phyloP scores from a whole-genome alignment of 1,140 invertebrate species.

The Pseudomyrmex pallidus region DNA sequence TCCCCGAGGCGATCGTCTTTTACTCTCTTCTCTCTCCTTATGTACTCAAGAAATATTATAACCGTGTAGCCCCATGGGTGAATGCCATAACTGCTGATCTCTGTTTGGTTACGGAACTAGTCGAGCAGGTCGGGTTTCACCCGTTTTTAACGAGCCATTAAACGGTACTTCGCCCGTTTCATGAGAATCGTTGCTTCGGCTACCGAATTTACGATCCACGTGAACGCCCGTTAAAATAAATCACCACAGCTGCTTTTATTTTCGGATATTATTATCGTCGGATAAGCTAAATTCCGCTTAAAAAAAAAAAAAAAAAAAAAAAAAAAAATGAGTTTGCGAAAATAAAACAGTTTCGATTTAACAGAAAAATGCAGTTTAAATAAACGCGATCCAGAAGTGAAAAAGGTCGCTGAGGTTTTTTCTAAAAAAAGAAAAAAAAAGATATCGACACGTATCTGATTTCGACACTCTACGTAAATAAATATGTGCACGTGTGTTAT shows the following conservation, averaged over 20 bases:
- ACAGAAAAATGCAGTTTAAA: neutral
- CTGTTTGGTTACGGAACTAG: slow-evolving; percentile 55
- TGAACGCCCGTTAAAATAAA: slow-evolving; percentile 23
- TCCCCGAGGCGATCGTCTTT: slow-evolving; percentile 39
- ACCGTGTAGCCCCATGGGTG: slow-evolving; percentile 39
- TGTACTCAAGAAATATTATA: slow-evolving; percentile 63
- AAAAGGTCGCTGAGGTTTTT: neutral
- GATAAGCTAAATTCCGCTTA: neutral
- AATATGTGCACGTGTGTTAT: neutral
- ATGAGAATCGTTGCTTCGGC: slow-evolving; percentile 17
- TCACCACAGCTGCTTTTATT: neutral
- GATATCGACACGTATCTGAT: no score
- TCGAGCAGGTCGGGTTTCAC: slow-evolving; percentile 27
- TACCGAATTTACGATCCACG: slow-evolving; percentile 31
- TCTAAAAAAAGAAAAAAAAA: neutral
- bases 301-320: slow-evolving; percentile 9
- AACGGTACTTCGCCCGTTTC: slow-evolving; percentile 55
- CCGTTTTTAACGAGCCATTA: slow-evolving; percentile 71
- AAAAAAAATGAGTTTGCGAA: neutral
- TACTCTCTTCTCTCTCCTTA: slow-evolving; percentile 24
- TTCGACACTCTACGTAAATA: neutral
- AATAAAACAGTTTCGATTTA: neutral
- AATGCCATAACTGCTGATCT: slow-evolving; percentile 65
- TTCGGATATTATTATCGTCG: neutral
- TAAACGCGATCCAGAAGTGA: neutral